Base-by-base conservation (phyloP, 2,888 invertebrate species). In the Euplexia lucipara region DNA sequence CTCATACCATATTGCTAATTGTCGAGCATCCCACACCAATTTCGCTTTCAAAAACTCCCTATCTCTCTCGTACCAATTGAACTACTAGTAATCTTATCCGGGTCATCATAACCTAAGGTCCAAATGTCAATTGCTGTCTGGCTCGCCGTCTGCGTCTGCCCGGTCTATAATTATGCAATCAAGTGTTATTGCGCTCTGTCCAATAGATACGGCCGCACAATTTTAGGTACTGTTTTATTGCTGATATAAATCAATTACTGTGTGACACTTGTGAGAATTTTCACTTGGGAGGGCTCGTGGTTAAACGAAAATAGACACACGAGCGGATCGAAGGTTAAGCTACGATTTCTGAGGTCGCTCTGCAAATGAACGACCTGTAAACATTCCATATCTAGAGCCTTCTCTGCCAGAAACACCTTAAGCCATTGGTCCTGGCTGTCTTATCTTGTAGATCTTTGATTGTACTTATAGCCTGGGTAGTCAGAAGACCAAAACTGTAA, bases 131-230 rank as follows among this genome's bases (percentile, higher is more conserved):
- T 75, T 72, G 78, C 45, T 70, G 73, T 79, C 81, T 79, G 79
- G 81, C 56, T 34, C 70, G 56, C 6, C 44, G 70, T 71, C 70
- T 74, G 8, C 44, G 70, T 71, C 70, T 74, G 45, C 52, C 45
- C 60, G 52, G 30, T 20, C 66, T 78, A 75, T 81, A 78, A 86
- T 86, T 85, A 85, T 62, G 56, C 63, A 81, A 86, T 83, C 56
- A 78, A 73, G 64, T 30, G 62, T 71, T 67, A 80, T 78, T 70
- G 73, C 75, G 73, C 70, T 69, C 73, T 52, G 64, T 45, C 70
- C 62, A 73, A 78, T 79, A 78, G 82, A 79, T 77, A 74, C 56
- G 47, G 26, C 37, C 51, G 30, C 47, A 44, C 69, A 47, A 66
- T 70, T 69, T 58, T 59, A 44, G 69, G 54, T 57, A 52, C 10